Percentiles rank a stretch among this genome's conserved stretches.
Evolutionary conservation across 2,797 vertebrate species (phyloP).

Genomic region (Anisognathus igniventris): DNA sequence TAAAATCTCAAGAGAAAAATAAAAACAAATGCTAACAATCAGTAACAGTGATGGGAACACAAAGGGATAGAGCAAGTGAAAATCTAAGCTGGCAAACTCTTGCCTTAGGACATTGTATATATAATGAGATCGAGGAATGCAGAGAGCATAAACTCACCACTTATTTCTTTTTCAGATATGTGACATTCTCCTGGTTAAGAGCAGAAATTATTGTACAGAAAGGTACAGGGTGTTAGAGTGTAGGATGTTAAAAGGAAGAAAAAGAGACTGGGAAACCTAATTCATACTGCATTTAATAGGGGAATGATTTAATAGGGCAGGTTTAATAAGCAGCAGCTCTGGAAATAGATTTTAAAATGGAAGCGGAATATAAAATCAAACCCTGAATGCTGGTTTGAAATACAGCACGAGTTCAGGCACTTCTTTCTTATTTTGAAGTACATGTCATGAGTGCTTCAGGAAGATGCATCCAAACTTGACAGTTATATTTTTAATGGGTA

Average conservation of each 20-base stretch:
- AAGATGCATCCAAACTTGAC: neutral
- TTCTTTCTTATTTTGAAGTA: neutral
- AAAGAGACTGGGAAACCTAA: neutral
- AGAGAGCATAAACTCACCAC: conserved; percentile 25
- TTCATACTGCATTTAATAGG: neutral
- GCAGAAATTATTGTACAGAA: conserved; percentile 38
- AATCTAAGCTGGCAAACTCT: conserved; percentile 55
- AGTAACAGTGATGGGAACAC: conserved; percentile 18
- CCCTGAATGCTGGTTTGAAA: neutral
- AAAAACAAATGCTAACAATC: conserved; percentile 35
- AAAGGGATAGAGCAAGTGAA: conserved; percentile 37
- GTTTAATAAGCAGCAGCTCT: conserved; percentile 28
- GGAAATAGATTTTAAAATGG: conserved; percentile 33
- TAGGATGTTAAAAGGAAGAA: neutral
- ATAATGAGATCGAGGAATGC: conserved; percentile 39
- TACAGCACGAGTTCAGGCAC: neutral
- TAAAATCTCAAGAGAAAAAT: conserved; percentile 11
- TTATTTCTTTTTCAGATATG: neutral
- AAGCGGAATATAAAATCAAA: conserved; percentile 32
- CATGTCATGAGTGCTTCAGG: neutral
- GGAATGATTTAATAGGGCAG: conserved; percentile 8
- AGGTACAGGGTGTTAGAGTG: neutral
- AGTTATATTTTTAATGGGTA: conserved; percentile 39
- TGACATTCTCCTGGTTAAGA: conserved; percentile 37
- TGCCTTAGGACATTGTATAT: conserved; percentile 47